These are phyloP conservation scores for Drosophila yooni DNA, from an alignment of 2,888 invertebrate genomes.

Conservation along the genomic window DNA sequence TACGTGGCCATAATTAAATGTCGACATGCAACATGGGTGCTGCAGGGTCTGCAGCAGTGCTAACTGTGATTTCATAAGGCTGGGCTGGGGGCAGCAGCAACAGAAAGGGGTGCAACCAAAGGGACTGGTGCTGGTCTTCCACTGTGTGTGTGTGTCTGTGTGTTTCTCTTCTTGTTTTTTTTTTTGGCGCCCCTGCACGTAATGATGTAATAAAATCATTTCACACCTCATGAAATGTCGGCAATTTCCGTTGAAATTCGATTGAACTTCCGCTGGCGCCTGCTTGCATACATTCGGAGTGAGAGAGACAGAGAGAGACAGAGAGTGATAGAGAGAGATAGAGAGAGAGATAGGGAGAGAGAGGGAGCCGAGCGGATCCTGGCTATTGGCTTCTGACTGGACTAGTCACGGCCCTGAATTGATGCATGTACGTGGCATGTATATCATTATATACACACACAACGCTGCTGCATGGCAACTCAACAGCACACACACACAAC, in stretches of 20 bases:
- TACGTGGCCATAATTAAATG: slow-evolving; percentile 81
- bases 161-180: slow-evolving; percentile 3
- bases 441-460: slow-evolving; percentile 66
- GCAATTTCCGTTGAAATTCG: slow-evolving; percentile 82
- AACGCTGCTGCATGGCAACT: slow-evolving; percentile 41
- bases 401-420: slow-evolving; percentile 69
- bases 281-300: slow-evolving; percentile 9
- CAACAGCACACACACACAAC: slow-evolving; percentile 40
- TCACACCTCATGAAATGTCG: slow-evolving; percentile 84
- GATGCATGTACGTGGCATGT: slow-evolving; percentile 80
- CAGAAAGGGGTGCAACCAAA: slow-evolving; percentile 3
- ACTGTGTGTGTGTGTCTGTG: background rate
- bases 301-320: background rate
- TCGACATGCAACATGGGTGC: slow-evolving; percentile 73
- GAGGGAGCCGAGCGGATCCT: background rate
- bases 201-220: slow-evolving; percentile 84
- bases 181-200: slow-evolving; percentile 72
- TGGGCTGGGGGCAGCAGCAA: slow-evolving; percentile 1
- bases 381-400: slow-evolving; percentile 38
- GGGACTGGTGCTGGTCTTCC: background rate
- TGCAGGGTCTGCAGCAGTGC: slow-evolving; percentile 49
- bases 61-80: slow-evolving; percentile 37
- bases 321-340: background rate
- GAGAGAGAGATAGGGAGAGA: too few species aligned
- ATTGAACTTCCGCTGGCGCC: slow-evolving; percentile 74